A percentile compares a stretch with the other conserved stretches of the same genome.
These are phyloP conservation scores for Brachyhypopomus gauderio DNA, from an alignment of 2,113 vertebrate genomes.

Conservation along the genomic window DNA sequence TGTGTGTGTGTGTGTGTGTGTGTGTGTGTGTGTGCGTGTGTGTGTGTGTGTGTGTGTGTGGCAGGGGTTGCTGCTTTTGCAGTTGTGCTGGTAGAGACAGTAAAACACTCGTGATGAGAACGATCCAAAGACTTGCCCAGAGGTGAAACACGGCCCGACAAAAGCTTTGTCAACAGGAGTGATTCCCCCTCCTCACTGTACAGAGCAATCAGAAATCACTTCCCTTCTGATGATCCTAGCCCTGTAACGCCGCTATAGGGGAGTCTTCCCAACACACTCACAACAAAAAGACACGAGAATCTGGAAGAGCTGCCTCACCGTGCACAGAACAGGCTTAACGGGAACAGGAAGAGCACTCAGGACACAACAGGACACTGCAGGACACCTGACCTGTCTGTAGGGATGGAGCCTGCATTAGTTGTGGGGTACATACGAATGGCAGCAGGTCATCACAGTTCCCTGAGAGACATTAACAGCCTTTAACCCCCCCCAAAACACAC, in stretches of 20 bases:
- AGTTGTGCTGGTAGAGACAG: slow-evolving; percentile 1
- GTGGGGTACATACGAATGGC: slow-evolving; percentile 25
- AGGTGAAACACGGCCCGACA: background rate
- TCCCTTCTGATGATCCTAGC: too few relatives aligned
- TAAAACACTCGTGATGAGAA: slow-evolving; percentile 23
- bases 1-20: slow-evolving; percentile 30
- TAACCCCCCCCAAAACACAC: too few relatives aligned
- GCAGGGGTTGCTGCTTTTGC: slow-evolving; percentile 32
- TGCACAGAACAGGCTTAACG: slow-evolving; percentile 8
- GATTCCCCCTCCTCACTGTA: background rate
- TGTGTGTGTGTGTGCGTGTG: too few relatives aligned
- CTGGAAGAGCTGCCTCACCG: slow-evolving; percentile 30
- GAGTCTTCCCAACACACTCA: background rate
- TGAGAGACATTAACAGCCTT: background rate
- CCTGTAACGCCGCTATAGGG: too few relatives aligned
- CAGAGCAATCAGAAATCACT: background rate
- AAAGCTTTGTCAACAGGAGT: background rate
- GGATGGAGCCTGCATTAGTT: slow-evolving; percentile 24
- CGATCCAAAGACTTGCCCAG: background rate
- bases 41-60: background rate
- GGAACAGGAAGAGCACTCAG: background rate
- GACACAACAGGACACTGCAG: slow-evolving; percentile 15
- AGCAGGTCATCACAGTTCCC: slow-evolving; percentile 2
- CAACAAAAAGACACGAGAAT: background rate
- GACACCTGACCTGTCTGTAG: slow-evolving; percentile 41